phyloP scores from a whole-genome alignment of 2,888 invertebrate species.

The Coleophora flavipennella region DNA sequence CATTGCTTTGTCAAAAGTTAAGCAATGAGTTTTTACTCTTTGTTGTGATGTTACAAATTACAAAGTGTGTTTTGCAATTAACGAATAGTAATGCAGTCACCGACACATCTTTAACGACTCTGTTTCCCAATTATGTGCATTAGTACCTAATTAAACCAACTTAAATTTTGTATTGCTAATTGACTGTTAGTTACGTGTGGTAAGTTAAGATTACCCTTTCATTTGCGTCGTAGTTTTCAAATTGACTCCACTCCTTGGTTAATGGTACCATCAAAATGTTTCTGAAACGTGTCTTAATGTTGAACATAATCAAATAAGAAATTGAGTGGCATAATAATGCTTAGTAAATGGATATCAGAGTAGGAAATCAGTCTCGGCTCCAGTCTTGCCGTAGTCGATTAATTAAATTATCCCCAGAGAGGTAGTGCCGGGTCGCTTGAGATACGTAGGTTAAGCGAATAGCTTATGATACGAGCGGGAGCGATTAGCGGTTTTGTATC shows the following conservation, averaged over 20 bases:
- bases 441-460: slow-evolving; percentile 23
- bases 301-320: slow-evolving; percentile 48
- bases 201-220: not conserved
- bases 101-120: too few relatives aligned
- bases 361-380: slow-evolving; percentile 56
- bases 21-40: too few relatives aligned
- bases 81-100: too few relatives aligned
- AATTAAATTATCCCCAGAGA: slow-evolving; percentile 60
- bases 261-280: slow-evolving; percentile 14
- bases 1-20: too few relatives aligned
- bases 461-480: slow-evolving; percentile 19
- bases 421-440: slow-evolving; percentile 26
- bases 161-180: not conserved
- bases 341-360: slow-evolving; percentile 60
- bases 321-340: slow-evolving; percentile 55
- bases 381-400: slow-evolving; percentile 54
- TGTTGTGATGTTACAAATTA: too few relatives aligned
- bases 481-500: slow-evolving; percentile 8
- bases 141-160: too few relatives aligned
- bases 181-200: not conserved
- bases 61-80: too few relatives aligned
- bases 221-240: slow-evolving; percentile 1
- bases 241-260: slow-evolving; percentile 1
- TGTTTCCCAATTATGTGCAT: too few relatives aligned
- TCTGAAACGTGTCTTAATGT: slow-evolving; percentile 24